These are phyloP conservation scores for Kuschelorhynchus macadamiae DNA, from an alignment of 2,888 invertebrate species.

Conservation along the genomic window DNA sequence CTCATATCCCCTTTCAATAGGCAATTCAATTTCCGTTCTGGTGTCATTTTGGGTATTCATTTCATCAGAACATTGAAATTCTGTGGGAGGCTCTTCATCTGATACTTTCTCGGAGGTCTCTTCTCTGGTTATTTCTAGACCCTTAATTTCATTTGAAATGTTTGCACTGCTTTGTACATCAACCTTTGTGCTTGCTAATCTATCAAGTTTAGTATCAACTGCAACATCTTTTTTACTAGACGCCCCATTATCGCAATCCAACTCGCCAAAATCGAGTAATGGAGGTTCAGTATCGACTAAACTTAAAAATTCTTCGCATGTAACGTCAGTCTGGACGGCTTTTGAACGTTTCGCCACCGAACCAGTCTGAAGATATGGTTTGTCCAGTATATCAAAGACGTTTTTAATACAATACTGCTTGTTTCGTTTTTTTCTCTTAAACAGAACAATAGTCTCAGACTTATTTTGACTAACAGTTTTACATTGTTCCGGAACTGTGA, in stretches of 20 bases:
- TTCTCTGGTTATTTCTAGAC: too few species aligned
- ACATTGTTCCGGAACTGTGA: neutral
- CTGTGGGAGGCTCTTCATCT: too few species aligned
- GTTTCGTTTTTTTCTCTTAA: neutral
- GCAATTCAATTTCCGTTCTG: too few species aligned
- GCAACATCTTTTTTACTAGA: neutral
- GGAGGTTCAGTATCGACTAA: neutral
- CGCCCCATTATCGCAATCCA: neutral
- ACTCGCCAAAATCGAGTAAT: neutral
- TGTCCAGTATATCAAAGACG: neutral
- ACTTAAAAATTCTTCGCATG: neutral
- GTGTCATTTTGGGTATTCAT: too few species aligned
- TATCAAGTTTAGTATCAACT: too few species aligned
- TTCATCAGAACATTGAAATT: too few species aligned
- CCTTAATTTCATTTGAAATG: too few species aligned
- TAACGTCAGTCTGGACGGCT: constrained; percentile 11
- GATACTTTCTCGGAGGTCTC: too few species aligned
- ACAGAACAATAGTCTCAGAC: neutral
- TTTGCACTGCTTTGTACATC: too few species aligned
- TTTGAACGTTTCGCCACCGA: neutral
- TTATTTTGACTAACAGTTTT: neutral
- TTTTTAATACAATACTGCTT: neutral
- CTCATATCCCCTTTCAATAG: too few species aligned
- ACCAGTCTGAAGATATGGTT: too few species aligned
- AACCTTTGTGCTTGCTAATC: too few species aligned